A percentile compares a stretch with the other conserved stretches of the same genome.
phyloP scores from a whole-genome alignment of 2,797 vertebrate species.

The Percopsis omiscomaycus region DNA sequence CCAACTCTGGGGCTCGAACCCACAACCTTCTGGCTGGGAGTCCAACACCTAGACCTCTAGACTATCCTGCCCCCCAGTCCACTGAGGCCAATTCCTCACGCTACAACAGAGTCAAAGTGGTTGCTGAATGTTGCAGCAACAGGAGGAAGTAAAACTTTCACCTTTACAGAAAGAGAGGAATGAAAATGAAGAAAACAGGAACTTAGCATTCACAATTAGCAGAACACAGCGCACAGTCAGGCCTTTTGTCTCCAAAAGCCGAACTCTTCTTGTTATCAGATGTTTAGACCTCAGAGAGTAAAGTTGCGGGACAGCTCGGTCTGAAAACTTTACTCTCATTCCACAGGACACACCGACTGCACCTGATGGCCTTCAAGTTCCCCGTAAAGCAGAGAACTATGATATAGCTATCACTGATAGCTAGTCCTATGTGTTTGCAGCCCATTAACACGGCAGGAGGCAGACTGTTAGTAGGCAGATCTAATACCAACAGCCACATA shows the following conservation, averaged over 20 bases:
- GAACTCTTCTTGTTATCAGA: constrained; percentile 71
- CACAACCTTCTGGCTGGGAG: too few species aligned
- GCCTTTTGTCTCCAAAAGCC: constrained; percentile 57
- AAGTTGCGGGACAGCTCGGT: constrained; percentile 39
- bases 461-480: constrained; percentile 6
- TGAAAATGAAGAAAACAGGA: constrained; percentile 47
- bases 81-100: constrained; percentile 2
- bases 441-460: neutral
- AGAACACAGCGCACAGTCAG: constrained; percentile 31
- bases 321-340: constrained; percentile 42
- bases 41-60: too few species aligned
- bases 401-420: neutral
- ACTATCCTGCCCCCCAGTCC: too few species aligned
- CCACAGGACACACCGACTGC: neutral
- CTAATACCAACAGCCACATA: constrained; percentile 3
- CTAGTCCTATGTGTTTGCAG: neutral
- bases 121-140: constrained; percentile 13
- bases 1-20: too few species aligned
- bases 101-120: neutral
- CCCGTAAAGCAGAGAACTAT: constrained; percentile 1
- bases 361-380: neutral
- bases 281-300: constrained; percentile 63
- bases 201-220: constrained; percentile 13
- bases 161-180: constrained; percentile 23
- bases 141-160: constrained; percentile 62